phyloP scores from a whole-genome alignment of 2,113 vertebrate genomes.

The Callaeas wilsoni region DNA sequence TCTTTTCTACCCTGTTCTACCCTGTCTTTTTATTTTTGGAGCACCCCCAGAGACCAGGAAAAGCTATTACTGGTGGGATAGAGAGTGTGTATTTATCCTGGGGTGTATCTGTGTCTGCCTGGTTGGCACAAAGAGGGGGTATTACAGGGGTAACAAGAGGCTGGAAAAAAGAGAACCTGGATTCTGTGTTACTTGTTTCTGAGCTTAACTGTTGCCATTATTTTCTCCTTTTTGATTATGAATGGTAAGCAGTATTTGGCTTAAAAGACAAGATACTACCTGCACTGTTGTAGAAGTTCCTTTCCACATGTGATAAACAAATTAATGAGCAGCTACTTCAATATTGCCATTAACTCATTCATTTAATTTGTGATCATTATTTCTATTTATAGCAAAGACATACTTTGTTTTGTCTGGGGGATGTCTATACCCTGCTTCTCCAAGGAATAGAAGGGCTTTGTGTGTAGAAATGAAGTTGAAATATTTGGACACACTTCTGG shows the following conservation, averaged over 20 bases:
- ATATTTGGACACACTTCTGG: neutral
- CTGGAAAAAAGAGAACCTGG: neutral
- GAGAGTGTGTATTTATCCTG: neutral
- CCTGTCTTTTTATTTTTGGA: neutral
- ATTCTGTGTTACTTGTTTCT: neutral
- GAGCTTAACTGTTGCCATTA: neutral
- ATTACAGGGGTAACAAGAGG: neutral
- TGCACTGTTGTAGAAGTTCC: neutral
- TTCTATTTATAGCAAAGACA: neutral
- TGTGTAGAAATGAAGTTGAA: neutral
- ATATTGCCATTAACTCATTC: neutral
- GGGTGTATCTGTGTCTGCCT: neutral
- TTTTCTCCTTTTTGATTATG: neutral
- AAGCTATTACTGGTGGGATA: neutral
- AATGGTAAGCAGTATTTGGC: neutral
- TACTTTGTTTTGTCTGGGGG: neutral
- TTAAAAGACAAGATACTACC: neutral
- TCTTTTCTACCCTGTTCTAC: neutral
- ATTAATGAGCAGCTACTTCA: neutral
- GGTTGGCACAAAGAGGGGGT: neutral
- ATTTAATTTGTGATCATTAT: neutral
- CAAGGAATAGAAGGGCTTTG: neutral
- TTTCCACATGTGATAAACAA: neutral
- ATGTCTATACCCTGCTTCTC: neutral
- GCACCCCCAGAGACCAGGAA: neutral